Conservation (phyloP, 2,888 invertebrate species). For the Ormyrus labotus region DNA sequence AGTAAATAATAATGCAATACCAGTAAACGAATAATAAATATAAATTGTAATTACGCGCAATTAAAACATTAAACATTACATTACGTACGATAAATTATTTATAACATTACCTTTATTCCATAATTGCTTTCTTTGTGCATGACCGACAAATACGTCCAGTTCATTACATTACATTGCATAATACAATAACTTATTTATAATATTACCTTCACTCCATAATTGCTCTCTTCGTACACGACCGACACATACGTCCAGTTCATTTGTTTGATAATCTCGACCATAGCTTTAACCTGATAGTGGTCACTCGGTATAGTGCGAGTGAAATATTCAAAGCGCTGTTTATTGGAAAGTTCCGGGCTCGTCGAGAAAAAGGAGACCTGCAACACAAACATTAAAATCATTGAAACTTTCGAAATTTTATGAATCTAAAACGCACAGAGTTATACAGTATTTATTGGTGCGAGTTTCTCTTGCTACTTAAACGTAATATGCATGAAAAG, state of each 20-base stretch:
- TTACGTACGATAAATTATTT: too few species aligned
- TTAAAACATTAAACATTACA: too few species aligned
- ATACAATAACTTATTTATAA: too few species aligned
- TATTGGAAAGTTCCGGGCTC: slow-evolving; percentile 94
- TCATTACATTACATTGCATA: slow-evolving; percentile 75
- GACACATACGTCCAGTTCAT: slow-evolving; percentile 96
- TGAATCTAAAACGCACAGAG: neutral
- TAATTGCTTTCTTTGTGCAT: slow-evolving; percentile 98
- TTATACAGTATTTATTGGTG: too few species aligned
- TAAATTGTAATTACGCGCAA: too few species aligned
- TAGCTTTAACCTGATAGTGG: slow-evolving; percentile 94
- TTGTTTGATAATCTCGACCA: slow-evolving; percentile 92
- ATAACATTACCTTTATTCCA: slow-evolving; percentile 87
- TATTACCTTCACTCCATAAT: slow-evolving; percentile 93
- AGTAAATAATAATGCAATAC: too few species aligned
- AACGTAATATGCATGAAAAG: too few species aligned
- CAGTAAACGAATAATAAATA: too few species aligned
- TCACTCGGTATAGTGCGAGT: slow-evolving; percentile 96
- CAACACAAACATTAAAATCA: slow-evolving; percentile 18
- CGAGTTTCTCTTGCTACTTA: too few species aligned
- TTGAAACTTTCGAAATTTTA: neutral
- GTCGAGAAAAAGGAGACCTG: slow-evolving; percentile 98
- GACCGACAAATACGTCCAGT: slow-evolving; percentile 96
- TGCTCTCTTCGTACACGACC: slow-evolving; percentile 96
- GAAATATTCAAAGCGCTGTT: slow-evolving; percentile 96